These are phyloP conservation scores for Amaurobius ferox DNA, from an alignment of 2,888 invertebrate species.

Conservation along the genomic window DNA sequence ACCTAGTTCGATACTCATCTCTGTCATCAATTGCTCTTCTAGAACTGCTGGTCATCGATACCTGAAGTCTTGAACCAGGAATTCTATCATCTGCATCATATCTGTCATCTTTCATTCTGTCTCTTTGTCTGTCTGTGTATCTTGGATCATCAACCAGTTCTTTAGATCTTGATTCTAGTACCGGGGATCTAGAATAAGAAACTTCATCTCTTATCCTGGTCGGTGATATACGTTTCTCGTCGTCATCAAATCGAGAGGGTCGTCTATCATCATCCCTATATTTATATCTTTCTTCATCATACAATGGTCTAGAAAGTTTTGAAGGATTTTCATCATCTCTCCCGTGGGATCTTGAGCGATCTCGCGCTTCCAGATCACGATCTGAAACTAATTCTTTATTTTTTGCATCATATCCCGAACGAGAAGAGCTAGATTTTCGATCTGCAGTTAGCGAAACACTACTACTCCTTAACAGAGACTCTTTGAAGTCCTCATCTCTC, in stretches of 20 bases:
- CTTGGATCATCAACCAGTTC: not conserved
- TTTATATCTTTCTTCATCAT: constrained; percentile 14
- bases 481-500: not conserved
- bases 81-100: constrained; percentile 16
- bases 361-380: not conserved
- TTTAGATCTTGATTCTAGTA: not conserved
- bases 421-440: not conserved
- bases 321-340: not conserved
- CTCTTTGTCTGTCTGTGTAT: not conserved
- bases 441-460: not conserved
- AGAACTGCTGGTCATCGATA: not conserved
- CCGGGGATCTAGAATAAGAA: not conserved
- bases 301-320: not conserved
- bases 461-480: not conserved
- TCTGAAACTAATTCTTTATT: not conserved
- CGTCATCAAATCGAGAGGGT: constrained; percentile 20
- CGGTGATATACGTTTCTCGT: constrained; percentile 28
- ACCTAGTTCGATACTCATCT: not conserved
- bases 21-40: not conserved
- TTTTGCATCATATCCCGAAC: not conserved
- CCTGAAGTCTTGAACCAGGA: not conserved
- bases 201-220: constrained; percentile 26
- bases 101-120: not conserved
- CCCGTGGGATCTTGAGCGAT: not conserved
- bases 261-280: constrained; percentile 9